Base-by-base conservation (phyloP, 2,888 invertebrate genomes). In the Chamaedrilus cognettii region DNA sequence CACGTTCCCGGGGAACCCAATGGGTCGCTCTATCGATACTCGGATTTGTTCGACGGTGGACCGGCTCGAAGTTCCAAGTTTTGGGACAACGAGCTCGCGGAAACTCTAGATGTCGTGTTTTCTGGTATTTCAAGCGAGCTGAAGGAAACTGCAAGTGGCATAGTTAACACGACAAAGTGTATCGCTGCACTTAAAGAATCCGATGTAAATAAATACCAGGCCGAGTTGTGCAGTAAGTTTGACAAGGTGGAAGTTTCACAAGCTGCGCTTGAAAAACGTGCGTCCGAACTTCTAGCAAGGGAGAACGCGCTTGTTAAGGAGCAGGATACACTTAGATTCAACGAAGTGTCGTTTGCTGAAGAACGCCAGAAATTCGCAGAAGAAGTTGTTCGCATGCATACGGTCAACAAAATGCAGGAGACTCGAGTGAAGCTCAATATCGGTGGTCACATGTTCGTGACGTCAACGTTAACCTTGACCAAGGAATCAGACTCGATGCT, bases 361-460 rank as follows among this genome's bases (percentile, higher is more conserved):
- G 71, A 73, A 11, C 35, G 67, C 28, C 50, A 67, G 32, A 67
- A 58, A 23, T 59, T 73, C n/a, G 64, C 67, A 5, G 64, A 58
- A 19, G 73, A 73, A 49, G 11, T 70, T 4, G 56, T 62, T 19
- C 57, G 57, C 2, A 72, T 73, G 67, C 57, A 55, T n/a, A 59
- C 63, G 34, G 28, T 73, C 26, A 70, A 73, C 50, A 59, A 66
- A 34, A 73, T 76, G 28, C 56, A 68, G 11, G 76, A 76, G 7
- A 69, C 70, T 5, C 68, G 70, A 49, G 68, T 77, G n/a, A 67
- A 68, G 26, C 68, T 77, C 52, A 73, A 77, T 64, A 69, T 77
- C 31, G 77, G 77, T 5, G 77, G 77, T 5, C 64, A 70, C 51
- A 31, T 70, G 11, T 77, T 72, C 62, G 68, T 68, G 35, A 77